These are phyloP conservation scores for Vanessa tameamea DNA, from an alignment of 1,140 invertebrate species.

Conservation along the genomic window DNA sequence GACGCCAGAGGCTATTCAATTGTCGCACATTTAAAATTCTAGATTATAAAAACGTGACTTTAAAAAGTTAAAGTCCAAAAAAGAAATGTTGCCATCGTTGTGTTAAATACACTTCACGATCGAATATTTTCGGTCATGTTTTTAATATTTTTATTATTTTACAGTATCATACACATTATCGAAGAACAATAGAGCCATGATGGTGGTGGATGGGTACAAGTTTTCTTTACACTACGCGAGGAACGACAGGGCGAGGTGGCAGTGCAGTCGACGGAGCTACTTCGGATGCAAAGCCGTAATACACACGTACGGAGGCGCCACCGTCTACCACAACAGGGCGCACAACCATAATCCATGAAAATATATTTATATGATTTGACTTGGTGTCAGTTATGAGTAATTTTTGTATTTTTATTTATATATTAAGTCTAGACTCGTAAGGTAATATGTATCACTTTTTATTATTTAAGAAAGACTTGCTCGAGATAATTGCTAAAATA, in stretches of 20 bases:
- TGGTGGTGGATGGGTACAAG: conserved; percentile 58
- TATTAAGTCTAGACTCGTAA: too few relatives aligned
- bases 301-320: conserved; percentile 46
- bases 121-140: not conserved
- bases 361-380: not conserved
- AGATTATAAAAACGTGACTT: too few relatives aligned
- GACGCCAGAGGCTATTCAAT: too few relatives aligned
- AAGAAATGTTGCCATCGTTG: too few relatives aligned
- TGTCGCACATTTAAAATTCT: too few relatives aligned
- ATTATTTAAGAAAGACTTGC: too few relatives aligned
- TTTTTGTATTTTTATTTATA: too few relatives aligned
- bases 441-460: too few relatives aligned
- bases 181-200: conserved; percentile 54
- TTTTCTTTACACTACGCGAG: conserved; percentile 60
- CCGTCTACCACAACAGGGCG: conserved; percentile 40
- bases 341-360: conserved; percentile 55
- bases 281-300: conserved; percentile 67
- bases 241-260: conserved; percentile 58
- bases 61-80: too few relatives aligned
- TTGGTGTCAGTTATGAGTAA: too few relatives aligned
- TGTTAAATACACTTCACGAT: not conserved
- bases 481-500: too few relatives aligned
- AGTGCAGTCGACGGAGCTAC: conserved; percentile 61
- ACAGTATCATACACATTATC: conserved; percentile 55
- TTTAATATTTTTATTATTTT: conserved; percentile 35